A percentile compares a stretch with the other conserved stretches of the same genome.
Evolutionary conservation across 30 jellyfish, hydroid and myxozoan genomes (phyloP).

Genomic region (Rhopilema esculentum): DNA sequence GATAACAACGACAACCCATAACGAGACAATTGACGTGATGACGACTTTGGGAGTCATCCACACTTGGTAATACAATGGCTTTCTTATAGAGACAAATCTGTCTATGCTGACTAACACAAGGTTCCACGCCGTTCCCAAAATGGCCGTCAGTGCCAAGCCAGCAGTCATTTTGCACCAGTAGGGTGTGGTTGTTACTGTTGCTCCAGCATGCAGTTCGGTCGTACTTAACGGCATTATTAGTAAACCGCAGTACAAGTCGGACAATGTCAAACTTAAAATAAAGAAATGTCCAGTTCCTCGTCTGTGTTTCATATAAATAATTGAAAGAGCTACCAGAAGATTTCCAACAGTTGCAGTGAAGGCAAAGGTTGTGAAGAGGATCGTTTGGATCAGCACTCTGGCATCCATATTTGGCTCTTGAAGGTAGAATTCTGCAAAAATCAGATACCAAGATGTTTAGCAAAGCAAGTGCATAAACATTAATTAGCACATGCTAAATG

Average conservation of each 20-base stretch:
- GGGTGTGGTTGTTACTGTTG: not conserved
- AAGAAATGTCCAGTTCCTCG: conserved; percentile 8
- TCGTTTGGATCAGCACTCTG: not conserved
- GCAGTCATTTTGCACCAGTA: conserved; percentile 19
- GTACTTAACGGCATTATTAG: not conserved
- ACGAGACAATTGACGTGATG: not conserved
- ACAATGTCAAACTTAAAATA: not conserved
- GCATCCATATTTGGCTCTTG: not conserved
- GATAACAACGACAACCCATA: not conserved
- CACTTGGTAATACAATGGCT: not conserved
- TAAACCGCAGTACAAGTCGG: not conserved
- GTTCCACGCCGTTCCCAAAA: conserved; percentile 9
- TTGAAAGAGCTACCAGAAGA: not conserved
- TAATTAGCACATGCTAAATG: not conserved
- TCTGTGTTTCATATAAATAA: not conserved
- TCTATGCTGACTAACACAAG: conserved; percentile 1
- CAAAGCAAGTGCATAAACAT: not conserved
- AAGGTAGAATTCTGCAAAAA: not conserved
- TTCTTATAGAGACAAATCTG: not conserved
- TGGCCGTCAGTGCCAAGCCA: conserved; percentile 10
- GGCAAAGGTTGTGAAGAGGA: not conserved
- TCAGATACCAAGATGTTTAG: not conserved
- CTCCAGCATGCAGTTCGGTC: conserved; percentile 5
- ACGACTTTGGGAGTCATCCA: not conserved
- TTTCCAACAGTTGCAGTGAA: not conserved